Evolutionary conservation across 2,113 vertebrate species (phyloP), one percentile per base, ranked within the genome.

Genomic region (Micronisus gabar): DNA sequence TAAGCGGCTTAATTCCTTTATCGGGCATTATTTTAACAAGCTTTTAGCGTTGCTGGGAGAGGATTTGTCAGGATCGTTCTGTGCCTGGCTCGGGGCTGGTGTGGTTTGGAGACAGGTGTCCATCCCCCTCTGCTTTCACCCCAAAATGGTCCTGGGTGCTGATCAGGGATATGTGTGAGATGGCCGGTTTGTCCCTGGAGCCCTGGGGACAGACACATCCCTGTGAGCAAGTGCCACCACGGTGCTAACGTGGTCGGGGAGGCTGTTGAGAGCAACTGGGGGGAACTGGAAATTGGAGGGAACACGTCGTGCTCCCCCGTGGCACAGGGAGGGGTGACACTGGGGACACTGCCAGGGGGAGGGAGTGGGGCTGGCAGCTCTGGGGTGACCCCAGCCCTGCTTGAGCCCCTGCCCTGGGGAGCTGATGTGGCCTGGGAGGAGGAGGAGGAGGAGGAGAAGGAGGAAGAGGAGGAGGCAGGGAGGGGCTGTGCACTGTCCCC

Each of bases 221-320:
- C 34, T 27, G n/a, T 1, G 3, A 63, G 38, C 8, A 26, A 10
- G 8, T 21, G 45, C 15, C 67, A 20, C 34, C 11, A 0, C 0
- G 17, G 56, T 29, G 75, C 43, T 62, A 2, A 19, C 7, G 11
- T 29, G 34, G 32, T 43, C 36, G 27, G 40, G 14, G 14, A 17
- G 8, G 34, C 26, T 40, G 13, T 81, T 71, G 86, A 45, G 45
- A 61, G 50, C 34, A 50, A 52, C 48, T 63, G 80, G 72, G 23
- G 38, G 29, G 4, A 25, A 41, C 48, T 78, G 84, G 79, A 50
- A 78, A 55, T 23, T 23, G 82, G 34, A 66, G 16, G 43, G 59
- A 13, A 52, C 26, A 8, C 0, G 2, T 41, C 30, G 34, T 27
- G 8, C 48, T 25, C 15, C 10, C 34, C n/a, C 4, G 1, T 5